phyloP scores from a whole-genome alignment of 2,113 vertebrate genomes.

The Lipotes vexillifer region DNA sequence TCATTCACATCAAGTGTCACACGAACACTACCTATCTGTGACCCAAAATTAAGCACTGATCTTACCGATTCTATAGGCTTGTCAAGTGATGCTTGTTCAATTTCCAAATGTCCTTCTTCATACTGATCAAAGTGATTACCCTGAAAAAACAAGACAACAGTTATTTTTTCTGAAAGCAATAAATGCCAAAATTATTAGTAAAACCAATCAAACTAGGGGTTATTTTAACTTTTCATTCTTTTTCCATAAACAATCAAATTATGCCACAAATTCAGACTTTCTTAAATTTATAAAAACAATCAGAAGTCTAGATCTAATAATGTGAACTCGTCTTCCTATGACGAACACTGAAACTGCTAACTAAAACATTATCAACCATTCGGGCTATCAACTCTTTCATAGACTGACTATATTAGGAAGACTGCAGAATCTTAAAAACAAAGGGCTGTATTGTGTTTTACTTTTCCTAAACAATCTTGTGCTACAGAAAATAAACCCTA shows the following conservation, averaged over 20 bases:
- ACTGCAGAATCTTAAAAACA: slow-evolving; percentile 2
- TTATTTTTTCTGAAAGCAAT: slow-evolving; percentile 51
- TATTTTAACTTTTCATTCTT: slow-evolving; percentile 23
- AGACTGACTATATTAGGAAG: background rate
- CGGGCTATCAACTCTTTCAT: background rate
- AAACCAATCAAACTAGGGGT: background rate
- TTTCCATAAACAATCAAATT: background rate
- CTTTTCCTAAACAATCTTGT: slow-evolving; percentile 1
- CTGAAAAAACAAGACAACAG: slow-evolving; percentile 78
- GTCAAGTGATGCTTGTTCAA: slow-evolving; percentile 98
- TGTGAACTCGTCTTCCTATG: background rate
- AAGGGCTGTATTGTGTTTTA: background rate
- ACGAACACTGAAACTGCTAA: background rate
- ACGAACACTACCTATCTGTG: slow-evolving; percentile 69
- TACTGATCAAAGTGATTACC: slow-evolving; percentile 99
- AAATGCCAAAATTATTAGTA: background rate
- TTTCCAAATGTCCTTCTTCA: slow-evolving; percentile 98
- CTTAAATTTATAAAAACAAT: background rate
- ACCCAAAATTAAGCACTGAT: slow-evolving; percentile 65
- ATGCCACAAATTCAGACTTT: background rate
- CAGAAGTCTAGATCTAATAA: background rate
- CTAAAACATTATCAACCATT: background rate
- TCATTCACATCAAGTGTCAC: slow-evolving; percentile 86
- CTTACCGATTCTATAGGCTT: slow-evolving; percentile 99
- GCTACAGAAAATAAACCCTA: background rate